Percentiles rank a stretch among this genome's conserved stretches.
Conservation (phyloP, 2,797 vertebrate genomes). For the Microcaecilia unicolor region DNA sequence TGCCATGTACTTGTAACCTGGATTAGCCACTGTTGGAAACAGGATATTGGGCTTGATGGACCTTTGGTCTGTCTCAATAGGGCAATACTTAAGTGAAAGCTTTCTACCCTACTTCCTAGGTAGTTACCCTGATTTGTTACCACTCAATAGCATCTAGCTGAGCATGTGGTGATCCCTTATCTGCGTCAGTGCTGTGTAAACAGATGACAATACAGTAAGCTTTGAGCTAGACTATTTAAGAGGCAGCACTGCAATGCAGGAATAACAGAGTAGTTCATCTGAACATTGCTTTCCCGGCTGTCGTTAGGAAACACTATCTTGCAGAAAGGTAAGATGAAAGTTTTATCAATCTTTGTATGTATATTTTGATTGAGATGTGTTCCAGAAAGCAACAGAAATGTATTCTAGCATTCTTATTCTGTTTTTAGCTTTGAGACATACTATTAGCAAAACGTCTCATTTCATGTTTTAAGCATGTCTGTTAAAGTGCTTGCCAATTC, state of each 20-base stretch:
- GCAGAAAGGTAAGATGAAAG: conserved; percentile 13
- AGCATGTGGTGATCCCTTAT: conserved; percentile 15
- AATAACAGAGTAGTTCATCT: conserved; percentile 1
- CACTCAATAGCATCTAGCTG: conserved; percentile 7
- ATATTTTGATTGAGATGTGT: background rate
- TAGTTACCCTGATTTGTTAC: conserved; percentile 2
- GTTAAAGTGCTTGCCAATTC: too few relatives aligned
- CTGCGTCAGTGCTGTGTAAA: conserved; percentile 44
- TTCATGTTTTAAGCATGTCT: too few relatives aligned
- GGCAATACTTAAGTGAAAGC: too few relatives aligned
- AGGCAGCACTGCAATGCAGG: background rate
- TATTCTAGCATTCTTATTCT: background rate
- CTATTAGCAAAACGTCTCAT: too few relatives aligned
- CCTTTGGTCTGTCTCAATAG: too few relatives aligned
- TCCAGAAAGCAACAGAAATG: background rate
- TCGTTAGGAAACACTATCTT: background rate
- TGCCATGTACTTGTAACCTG: too few relatives aligned
- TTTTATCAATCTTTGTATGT: background rate
- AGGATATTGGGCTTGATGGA: too few relatives aligned
- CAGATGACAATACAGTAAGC: conserved; percentile 11
- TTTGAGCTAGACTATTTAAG: conserved; percentile 44
- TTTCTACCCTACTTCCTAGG: background rate
- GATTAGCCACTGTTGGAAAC: too few relatives aligned
- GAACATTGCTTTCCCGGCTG: background rate
- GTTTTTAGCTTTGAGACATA: too few relatives aligned